Evolutionary conservation across 2,888 invertebrate species (phyloP).

Genomic region (Andrena flavipes): DNA sequence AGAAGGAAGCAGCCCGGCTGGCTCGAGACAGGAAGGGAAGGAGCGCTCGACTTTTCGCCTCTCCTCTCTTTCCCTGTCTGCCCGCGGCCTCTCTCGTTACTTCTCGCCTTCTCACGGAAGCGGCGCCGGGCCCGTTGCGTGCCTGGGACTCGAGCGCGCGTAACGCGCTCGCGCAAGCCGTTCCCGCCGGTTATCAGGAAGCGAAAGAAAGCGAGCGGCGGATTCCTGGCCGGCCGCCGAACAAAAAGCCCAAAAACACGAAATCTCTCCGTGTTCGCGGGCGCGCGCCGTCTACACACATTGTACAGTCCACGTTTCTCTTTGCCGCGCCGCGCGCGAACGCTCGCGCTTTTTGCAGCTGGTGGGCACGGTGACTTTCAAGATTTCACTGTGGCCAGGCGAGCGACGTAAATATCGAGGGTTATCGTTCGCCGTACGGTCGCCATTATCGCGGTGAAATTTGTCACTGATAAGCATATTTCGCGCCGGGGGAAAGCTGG

Average conservation of each 20-base stretch:
- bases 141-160: slow-evolving; percentile 45
- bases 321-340: not conserved
- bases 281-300: not conserved
- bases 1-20: slow-evolving; percentile 42
- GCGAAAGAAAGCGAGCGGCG: slow-evolving; percentile 49
- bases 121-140: slow-evolving; percentile 57
- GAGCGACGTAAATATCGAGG: not conserved
- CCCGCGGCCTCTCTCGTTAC: slow-evolving; percentile 27
- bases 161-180: slow-evolving; percentile 44
- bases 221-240: slow-evolving; percentile 1
- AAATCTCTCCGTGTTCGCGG: slow-evolving; percentile 18
- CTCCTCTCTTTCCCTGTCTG: slow-evolving; percentile 44
- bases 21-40: slow-evolving; percentile 64
- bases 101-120: slow-evolving; percentile 62
- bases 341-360: not conserved
- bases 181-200: slow-evolving; percentile 56
- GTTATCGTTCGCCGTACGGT: not conserved
- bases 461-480: not conserved
- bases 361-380: not conserved
- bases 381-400: not conserved
- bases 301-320: slow-evolving; percentile 16
- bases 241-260: slow-evolving; percentile 30
- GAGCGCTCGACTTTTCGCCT: slow-evolving; percentile 51
- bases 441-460: slow-evolving; percentile 1
- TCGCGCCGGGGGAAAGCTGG: not conserved